Conservation (phyloP, 30 jellyfish, hydroid and myxozoan genomes). For the Chrysaora quinquecirrha region DNA sequence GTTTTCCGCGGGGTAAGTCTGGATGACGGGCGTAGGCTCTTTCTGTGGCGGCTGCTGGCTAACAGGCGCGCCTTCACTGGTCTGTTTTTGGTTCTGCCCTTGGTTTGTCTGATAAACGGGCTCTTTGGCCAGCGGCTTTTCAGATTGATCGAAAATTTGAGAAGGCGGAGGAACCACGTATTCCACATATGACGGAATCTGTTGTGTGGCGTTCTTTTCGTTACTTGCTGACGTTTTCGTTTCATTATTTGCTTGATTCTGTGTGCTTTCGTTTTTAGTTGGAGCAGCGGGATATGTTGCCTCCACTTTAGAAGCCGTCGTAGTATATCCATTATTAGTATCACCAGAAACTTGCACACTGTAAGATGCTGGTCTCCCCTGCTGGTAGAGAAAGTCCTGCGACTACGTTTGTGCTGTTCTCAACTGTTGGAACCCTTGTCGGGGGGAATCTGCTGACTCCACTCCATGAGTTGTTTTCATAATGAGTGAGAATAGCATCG, state of each 20-base stretch:
- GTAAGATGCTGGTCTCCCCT: slow-evolving; percentile 40
- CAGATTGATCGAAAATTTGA: slow-evolving; percentile 21
- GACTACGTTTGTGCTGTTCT: slow-evolving; percentile 2
- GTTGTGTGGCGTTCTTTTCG: not conserved
- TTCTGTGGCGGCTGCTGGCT: not conserved
- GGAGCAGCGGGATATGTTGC: slow-evolving; percentile 58
- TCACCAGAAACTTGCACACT: slow-evolving; percentile 57
- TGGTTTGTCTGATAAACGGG: not conserved
- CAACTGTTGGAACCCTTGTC: slow-evolving; percentile 15
- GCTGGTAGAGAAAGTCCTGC: slow-evolving; percentile 59
- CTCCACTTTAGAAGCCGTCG: slow-evolving; percentile 44
- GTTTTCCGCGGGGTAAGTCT: not conserved
- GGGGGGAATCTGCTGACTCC: slow-evolving; percentile 98
- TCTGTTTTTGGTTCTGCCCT: not conserved
- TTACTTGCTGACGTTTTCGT: slow-evolving; percentile 2
- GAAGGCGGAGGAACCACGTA: slow-evolving; percentile 56
- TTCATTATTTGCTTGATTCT: not conserved
- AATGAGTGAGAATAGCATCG: slow-evolving; percentile 80
- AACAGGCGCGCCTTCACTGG: not conserved
- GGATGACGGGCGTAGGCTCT: not conserved
- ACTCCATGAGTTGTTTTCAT: slow-evolving; percentile 65
- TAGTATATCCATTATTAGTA: slow-evolving; percentile 35
- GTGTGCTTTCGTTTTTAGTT: not conserved
- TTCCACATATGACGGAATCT: slow-evolving; percentile 1
- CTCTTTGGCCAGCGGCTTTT: not conserved